Evolutionary conservation across 2,113 vertebrate genomes (phyloP).

Genomic region (Nymphicus hollandicus): DNA sequence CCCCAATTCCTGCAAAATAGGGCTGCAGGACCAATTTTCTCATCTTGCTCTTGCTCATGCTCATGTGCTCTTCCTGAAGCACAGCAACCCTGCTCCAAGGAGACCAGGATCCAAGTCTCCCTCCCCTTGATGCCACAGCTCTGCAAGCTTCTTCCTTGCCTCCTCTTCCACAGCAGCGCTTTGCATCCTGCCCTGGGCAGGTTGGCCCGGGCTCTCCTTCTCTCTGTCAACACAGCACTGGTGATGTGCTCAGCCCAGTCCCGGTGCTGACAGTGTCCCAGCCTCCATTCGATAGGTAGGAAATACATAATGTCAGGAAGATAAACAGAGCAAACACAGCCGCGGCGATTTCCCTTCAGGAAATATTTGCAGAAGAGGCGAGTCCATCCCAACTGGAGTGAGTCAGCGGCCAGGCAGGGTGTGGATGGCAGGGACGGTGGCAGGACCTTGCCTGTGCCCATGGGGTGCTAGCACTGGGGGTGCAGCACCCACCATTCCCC

Average conservation of each 20-base stretch:
- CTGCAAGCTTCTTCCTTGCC: not conserved
- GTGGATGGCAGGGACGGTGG: accelerated
- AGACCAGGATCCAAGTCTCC: not conserved
- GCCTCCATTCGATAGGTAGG: not conserved
- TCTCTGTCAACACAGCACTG: not conserved
- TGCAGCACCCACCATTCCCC: not conserved
- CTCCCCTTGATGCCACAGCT: not conserved
- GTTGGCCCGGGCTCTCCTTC: not conserved
- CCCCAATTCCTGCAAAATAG: not conserved
- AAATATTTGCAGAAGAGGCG: not conserved
- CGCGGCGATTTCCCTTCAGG: not conserved
- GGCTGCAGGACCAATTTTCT: not conserved
- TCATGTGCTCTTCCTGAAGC: not conserved
- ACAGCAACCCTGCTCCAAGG: not conserved
- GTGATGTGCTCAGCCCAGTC: not conserved
- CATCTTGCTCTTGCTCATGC: accelerated
- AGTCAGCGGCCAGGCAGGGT: not conserved
- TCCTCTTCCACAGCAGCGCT: not conserved
- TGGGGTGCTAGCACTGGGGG: accelerated
- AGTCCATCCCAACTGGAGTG: not conserved
- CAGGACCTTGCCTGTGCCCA: accelerated
- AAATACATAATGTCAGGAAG: not conserved
- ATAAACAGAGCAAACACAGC: constrained; percentile 2
- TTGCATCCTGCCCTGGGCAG: not conserved
- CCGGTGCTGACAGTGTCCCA: not conserved